phyloP scores from a whole-genome alignment of 1,140 invertebrate species.

The Magallana angulata region DNA sequence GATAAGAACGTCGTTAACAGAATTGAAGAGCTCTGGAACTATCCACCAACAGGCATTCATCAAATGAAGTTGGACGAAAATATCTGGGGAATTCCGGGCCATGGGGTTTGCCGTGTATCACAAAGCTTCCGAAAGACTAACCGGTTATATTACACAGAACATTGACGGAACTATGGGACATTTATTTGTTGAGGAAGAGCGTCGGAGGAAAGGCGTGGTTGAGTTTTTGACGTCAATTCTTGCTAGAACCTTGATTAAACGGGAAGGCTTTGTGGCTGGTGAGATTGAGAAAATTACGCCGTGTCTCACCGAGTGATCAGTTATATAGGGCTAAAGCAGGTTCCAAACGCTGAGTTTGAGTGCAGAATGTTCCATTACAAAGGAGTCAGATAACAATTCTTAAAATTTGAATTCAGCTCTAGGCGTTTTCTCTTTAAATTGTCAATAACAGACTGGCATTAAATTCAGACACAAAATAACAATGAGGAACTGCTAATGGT shows the following conservation, averaged over 20 bases:
- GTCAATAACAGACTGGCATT: no score
- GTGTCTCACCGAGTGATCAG: neutral
- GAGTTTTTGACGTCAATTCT: neutral
- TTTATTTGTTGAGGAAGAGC: neutral
- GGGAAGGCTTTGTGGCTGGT: neutral
- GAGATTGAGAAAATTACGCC: neutral
- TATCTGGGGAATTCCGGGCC: neutral
- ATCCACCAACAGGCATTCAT: neutral
- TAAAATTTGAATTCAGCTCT: no score
- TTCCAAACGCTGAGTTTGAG: neutral
- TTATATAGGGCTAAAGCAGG: neutral
- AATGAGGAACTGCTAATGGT: no score
- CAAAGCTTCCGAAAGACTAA: neutral
- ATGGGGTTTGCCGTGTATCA: slow-evolving; percentile 12
- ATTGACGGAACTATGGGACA: slow-evolving; percentile 23
- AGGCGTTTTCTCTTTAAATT: no score
- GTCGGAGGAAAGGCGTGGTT: neutral
- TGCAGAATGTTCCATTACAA: slow-evolving; percentile 3
- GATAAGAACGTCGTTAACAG: neutral
- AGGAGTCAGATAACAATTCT: no score
- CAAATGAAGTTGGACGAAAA: slow-evolving; percentile 15
- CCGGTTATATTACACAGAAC: neutral
- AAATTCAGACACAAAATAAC: no score
- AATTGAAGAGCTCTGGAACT: slow-evolving; percentile 4
- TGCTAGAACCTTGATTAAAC: neutral